Conservation (phyloP, 2,888 invertebrate species). For the Palloptera scutellata region DNA sequence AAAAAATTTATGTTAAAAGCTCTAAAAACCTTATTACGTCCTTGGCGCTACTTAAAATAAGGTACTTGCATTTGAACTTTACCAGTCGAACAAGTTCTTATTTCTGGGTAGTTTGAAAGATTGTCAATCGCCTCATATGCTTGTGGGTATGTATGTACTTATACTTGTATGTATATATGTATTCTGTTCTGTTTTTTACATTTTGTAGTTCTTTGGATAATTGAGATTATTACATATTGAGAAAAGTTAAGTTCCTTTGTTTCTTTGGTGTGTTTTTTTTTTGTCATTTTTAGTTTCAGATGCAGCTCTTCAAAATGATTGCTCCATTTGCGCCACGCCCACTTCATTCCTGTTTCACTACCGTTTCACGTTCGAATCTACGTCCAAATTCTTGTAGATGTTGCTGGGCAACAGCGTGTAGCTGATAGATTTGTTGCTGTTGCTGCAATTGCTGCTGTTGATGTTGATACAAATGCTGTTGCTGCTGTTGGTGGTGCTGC, state of each 20-base stretch:
- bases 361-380: constrained; percentile 59
- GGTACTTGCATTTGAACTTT: too few relatives aligned
- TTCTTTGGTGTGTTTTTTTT: background rate
- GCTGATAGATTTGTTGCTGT: constrained; percentile 54
- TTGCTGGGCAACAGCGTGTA: constrained; percentile 41
- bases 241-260: constrained; percentile 9
- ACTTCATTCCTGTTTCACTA: constrained; percentile 60
- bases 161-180: too few relatives aligned
- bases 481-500: constrained; percentile 46
- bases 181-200: background rate
- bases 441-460: constrained; percentile 44
- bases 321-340: background rate
- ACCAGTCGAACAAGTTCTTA: too few relatives aligned
- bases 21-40: too few relatives aligned
- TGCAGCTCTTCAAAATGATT: background rate
- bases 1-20: too few relatives aligned
- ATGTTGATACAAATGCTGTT: constrained; percentile 43
- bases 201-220: constrained; percentile 13
- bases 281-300: background rate
- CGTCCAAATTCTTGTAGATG: constrained; percentile 55
- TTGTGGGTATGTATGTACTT: too few relatives aligned
- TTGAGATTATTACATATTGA: constrained; percentile 13
- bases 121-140: too few relatives aligned
- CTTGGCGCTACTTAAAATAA: too few relatives aligned
- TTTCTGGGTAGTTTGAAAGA: too few relatives aligned